Evolutionary conservation across 2,797 vertebrate genomes (phyloP), one percentile per base, ranked within the genome.

Genomic region (Zalophus californianus): DNA sequence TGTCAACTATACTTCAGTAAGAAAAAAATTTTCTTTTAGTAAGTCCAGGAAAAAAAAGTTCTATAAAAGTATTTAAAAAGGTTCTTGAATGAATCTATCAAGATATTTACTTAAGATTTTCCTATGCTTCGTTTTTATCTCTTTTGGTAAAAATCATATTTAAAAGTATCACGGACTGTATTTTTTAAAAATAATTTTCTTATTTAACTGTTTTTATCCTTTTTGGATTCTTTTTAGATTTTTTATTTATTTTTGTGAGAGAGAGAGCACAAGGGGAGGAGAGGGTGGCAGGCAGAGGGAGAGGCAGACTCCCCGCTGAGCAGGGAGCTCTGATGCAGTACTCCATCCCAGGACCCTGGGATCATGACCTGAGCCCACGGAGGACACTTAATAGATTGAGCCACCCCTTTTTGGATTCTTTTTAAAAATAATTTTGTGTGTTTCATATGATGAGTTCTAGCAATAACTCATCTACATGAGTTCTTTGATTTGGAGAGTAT

Each of bases 361-460:
- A 66, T 66, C 62, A 66, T 66, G 29, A 66, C 62, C 29, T 66
- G 29, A 66, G 32, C 62, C 62, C 62, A n/a, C n/a, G 15, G 62
- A 15, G n/a, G 62, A 66, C 32, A 66, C 29, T 62, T 62, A 62
- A 12, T 8, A 3, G 7, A 66, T 32, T 66, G 62, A 66, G 62
- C 32, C 32, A 66, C 62, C 29, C 14, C 32, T 66, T 64, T 80
- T 80, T 73, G 9, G 11, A 35, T 68, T 86, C 0, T 54, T 80
- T 87, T 41, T 44, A 79, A 20, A 60, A 89, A 44, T 62, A 93
- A 16, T 94, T 93, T n/a, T 73, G 1, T 44, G 27, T 86, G 7
- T 91, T 96, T 96, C 50, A 35, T 93, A 56, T 82, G 75, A 75
- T 94, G 62, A 90, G 12, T 92, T 93, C n/a, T 96, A 96, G 84